These are phyloP conservation scores for Temnothorax curvispinosus DNA, from an alignment of 1,140 invertebrate species.

Conservation along the genomic window DNA sequence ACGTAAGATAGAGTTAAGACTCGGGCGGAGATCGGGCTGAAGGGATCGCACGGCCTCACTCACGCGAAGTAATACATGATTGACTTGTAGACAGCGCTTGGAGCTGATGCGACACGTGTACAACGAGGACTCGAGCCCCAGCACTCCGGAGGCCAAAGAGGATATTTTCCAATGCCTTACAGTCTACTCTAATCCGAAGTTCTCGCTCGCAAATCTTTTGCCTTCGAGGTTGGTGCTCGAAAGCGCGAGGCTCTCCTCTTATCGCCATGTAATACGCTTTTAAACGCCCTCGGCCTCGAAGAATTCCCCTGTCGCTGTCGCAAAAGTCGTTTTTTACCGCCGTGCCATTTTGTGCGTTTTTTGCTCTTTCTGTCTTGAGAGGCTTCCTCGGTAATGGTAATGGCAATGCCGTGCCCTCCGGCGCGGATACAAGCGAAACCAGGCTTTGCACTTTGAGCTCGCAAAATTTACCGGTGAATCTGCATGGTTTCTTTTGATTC, in stretches of 20 bases:
- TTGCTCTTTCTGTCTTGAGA: conserved; percentile 46
- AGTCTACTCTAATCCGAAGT: conserved; percentile 91
- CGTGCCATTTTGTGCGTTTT: conserved; percentile 32
- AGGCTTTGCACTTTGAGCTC: conserved; percentile 40
- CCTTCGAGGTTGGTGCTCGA: conserved; percentile 94
- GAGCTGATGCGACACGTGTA: conserved; percentile 99
- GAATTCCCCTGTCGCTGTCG: conserved; percentile 17
- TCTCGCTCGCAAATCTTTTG: conserved; percentile 94
- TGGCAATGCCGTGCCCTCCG: not conserved
- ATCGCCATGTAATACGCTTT: conserved; percentile 68
- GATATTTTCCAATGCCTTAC: conserved; percentile 93
- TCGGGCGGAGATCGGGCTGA: conserved; percentile 27
- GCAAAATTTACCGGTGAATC: not conserved
- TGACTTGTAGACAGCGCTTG: conserved; percentile 94
- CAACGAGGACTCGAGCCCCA: conserved; percentile 94
- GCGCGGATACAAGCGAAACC: conserved; percentile 6
- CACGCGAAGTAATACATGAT: conserved; percentile 72
- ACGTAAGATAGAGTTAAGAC: conserved; percentile 25
- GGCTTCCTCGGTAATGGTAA: conserved; percentile 9
- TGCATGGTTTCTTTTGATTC: conserved; percentile 46
- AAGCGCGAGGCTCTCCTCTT: conserved; percentile 75
- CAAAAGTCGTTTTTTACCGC: conserved; percentile 31
- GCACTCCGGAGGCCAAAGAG: conserved; percentile 88
- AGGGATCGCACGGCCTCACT: conserved; percentile 53
- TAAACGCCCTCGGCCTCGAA: conserved; percentile 48